Conservation (phyloP, 2,113 vertebrate species). For the Dryoscopus gambensis region DNA sequence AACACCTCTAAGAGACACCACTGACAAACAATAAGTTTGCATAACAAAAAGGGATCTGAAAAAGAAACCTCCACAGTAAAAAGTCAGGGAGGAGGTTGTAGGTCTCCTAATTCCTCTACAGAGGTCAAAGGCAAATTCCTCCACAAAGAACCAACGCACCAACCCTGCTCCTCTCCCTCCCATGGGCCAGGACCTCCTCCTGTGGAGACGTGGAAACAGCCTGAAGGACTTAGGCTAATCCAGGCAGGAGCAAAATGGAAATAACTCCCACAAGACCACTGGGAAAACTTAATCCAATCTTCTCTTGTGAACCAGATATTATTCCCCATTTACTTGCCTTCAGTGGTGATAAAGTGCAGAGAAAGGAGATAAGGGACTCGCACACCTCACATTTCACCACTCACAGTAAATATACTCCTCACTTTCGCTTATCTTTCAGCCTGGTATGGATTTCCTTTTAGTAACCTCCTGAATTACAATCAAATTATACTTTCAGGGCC, state of each 20-base stretch:
- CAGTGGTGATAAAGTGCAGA: constrained; percentile 45
- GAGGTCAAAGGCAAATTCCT: neutral
- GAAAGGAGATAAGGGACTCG: neutral
- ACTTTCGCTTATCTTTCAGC: constrained; percentile 23
- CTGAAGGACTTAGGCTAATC: neutral
- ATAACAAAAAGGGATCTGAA: neutral
- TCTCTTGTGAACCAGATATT: constrained; percentile 15
- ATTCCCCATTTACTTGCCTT: constrained; percentile 15
- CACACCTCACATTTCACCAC: constrained; percentile 18
- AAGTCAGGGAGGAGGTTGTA: neutral
- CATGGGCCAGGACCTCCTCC: neutral
- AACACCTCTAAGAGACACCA: neutral
- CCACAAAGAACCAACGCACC: accelerated
- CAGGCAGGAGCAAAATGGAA: neutral
- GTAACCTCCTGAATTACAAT: constrained; percentile 51
- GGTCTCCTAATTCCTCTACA: neutral
- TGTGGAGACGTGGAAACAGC: neutral
- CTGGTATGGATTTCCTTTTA: constrained; percentile 57
- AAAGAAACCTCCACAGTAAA: neutral
- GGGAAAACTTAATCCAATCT: constrained; percentile 49
- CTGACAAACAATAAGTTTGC: neutral
- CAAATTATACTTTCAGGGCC: constrained; percentile 43
- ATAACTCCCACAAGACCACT: neutral
- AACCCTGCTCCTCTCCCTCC: neutral
- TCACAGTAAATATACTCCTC: neutral